Base-by-base conservation (phyloP, 1,140 invertebrate species). In the Aphelinus certus region DNA sequence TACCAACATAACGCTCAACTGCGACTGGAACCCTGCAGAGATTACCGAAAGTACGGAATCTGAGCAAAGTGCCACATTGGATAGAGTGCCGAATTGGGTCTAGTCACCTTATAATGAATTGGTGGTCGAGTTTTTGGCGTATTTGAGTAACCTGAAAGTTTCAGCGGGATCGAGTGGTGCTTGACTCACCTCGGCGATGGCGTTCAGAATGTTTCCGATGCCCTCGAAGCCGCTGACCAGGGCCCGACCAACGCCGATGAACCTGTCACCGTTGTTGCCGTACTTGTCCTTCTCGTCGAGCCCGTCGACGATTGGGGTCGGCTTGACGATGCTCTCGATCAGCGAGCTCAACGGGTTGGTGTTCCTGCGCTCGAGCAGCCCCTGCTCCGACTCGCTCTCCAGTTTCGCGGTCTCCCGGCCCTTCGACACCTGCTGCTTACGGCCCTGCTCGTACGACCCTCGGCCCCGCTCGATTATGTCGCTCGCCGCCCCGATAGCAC, bases 221-320 rank as follows among this genome's bases (percentile, higher is more conserved):
- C 88, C 87, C 77, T 92, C 90, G 45, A 90, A 89, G 6, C 91
- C 89, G 6, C 83, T 85, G 1, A 93, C 90, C 1, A 93, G 69
- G 2, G 88, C 88, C 77, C 86, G 87, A 4, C 91, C 91, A 5
- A 92, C 79, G 9, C 81, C 81, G 9, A 87, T 87, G 67, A 91
- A 91, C 77, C 89, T 90, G 72, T 91, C 91, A 0, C 91, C 92
- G 9, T 83, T 85, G 78, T 94, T 94, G 1, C 92, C 92, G 80
- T 93, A 94, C 80, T 93, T 93, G 48, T 94, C 91, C 60, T 92
- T 88, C 81, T 93, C 92, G 65, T 81, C 85, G 68, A 92, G 92
- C 10, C 89, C 90, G 77, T 94, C 93, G 1, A 94, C 89, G n/a
- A 94, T 87, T 0, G 93, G 92, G 74, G 89, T 88, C 0, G 92